phyloP scores from a whole-genome alignment of 2,888 invertebrate species.

The Caenorhabditis zanzibari region DNA sequence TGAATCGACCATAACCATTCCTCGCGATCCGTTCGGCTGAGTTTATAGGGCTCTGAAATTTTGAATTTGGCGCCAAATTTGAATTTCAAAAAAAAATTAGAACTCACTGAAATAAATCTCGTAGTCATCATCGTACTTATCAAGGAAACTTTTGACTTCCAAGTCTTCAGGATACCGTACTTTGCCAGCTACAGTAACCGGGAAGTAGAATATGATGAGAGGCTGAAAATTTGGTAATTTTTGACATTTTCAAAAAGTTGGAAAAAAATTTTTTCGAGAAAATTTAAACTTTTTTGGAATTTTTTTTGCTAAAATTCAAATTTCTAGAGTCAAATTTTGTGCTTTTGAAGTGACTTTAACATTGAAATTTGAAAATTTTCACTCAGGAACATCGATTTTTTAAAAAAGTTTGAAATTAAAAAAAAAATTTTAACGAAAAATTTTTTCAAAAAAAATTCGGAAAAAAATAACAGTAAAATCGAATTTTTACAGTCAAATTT shows the following conservation, averaged over 20 bases:
- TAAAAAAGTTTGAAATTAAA: too few species aligned
- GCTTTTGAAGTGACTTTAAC: too few species aligned
- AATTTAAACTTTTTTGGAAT: too few species aligned
- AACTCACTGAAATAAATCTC: constrained; percentile 27
- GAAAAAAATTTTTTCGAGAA: neutral
- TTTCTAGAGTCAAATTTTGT: too few species aligned
- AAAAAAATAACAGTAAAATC: neutral
- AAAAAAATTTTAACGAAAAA: too few species aligned
- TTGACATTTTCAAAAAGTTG: neutral
- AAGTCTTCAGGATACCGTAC: constrained; percentile 8
- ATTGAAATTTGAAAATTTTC: too few species aligned
- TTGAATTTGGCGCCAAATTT: neutral
- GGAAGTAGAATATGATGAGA: constrained; percentile 1
- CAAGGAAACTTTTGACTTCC: constrained; percentile 13
- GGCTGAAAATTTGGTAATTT: neutral
- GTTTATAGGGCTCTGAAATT: constrained; percentile 10
- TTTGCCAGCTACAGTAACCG: constrained; percentile 7
- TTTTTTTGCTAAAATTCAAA: too few species aligned
- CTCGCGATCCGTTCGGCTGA: neutral
- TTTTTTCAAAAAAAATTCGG: too few species aligned
- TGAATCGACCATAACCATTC: constrained; percentile 21
- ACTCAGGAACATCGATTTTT: too few species aligned
- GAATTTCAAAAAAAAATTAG: neutral
- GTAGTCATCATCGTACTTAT: constrained; percentile 18
- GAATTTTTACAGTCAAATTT: too few species aligned